phyloP scores from a whole-genome alignment of 2,113 vertebrate species.

The Grammomys surdaster region DNA sequence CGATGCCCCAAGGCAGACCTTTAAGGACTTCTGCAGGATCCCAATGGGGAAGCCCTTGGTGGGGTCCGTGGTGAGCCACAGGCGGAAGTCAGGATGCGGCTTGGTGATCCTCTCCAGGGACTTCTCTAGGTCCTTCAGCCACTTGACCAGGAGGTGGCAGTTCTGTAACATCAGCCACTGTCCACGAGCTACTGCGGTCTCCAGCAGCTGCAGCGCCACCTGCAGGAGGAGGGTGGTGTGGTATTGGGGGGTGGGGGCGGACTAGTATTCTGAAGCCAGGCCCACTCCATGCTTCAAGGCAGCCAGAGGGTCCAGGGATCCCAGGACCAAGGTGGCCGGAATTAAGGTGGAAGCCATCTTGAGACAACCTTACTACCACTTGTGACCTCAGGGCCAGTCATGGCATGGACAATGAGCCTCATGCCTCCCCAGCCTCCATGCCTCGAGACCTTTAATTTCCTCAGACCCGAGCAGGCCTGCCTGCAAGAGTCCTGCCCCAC shows the following conservation, averaged over 20 bases:
- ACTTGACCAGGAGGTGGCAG: slow-evolving; percentile 96
- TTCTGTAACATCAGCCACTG: slow-evolving; percentile 99
- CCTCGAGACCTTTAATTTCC: background rate
- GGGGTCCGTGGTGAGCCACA: slow-evolving; percentile 98
- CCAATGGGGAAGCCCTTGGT: slow-evolving; percentile 94
- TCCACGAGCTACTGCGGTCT: slow-evolving; percentile 88
- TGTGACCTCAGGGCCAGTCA: background rate
- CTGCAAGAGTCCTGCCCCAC: background rate
- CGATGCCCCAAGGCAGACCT: slow-evolving; percentile 86
- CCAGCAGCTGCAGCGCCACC: slow-evolving; percentile 95
- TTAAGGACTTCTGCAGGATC: slow-evolving; percentile 96
- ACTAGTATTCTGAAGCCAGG: accelerated
- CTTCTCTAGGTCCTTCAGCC: slow-evolving; percentile 96
- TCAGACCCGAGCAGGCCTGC: background rate
- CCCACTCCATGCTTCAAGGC: accelerated
- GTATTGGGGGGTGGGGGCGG: accelerated
- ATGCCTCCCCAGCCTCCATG: background rate
- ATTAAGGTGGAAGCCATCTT: background rate
- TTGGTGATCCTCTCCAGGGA: slow-evolving; percentile 92
- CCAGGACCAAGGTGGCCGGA: background rate
- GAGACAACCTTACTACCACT: background rate
- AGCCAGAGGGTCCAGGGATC: background rate
- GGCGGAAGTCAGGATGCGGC: slow-evolving; percentile 93
- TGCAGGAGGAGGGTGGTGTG: slow-evolving; percentile 64
- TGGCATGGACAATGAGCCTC: background rate